Percentiles rank a stretch among this genome's conserved stretches.
Evolutionary conservation across 2,888 invertebrate genomes (phyloP).

Genomic region (Tanytarsus gracilentus): DNA sequence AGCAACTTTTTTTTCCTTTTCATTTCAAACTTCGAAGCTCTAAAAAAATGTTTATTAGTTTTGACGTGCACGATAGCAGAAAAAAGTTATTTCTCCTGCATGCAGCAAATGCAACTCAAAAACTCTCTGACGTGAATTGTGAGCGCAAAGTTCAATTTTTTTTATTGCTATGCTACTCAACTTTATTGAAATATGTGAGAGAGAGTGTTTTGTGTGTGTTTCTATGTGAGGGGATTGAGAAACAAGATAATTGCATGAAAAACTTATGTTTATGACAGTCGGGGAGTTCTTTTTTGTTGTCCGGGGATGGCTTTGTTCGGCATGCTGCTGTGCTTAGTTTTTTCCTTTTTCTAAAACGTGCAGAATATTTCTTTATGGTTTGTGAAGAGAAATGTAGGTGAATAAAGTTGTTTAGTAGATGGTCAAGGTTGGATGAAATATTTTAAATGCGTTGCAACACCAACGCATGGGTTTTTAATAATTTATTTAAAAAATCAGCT

Average conservation of each 20-base stretch:
- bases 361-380: too few species aligned
- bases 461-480: too few species aligned
- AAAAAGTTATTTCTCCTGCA: not conserved
- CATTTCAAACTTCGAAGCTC: not conserved
- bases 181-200: not conserved
- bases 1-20: not conserved
- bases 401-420: too few species aligned
- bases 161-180: not conserved
- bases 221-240: not conserved
- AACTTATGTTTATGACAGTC: constrained; percentile 19
- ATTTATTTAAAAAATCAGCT: too few species aligned
- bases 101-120: not conserved
- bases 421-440: too few species aligned
- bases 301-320: not conserved
- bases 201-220: not conserved
- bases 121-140: too few species aligned
- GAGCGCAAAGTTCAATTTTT: not conserved
- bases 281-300: not conserved
- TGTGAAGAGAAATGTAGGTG: too few species aligned
- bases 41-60: constrained; percentile 21
- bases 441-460: too few species aligned
- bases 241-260: constrained; percentile 26
- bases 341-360: constrained; percentile 12
- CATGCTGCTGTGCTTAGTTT: not conserved
- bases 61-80: constrained; percentile 11